phyloP scores from a whole-genome alignment of 2,797 vertebrate genomes.

The Pyrocephalus nanus region DNA sequence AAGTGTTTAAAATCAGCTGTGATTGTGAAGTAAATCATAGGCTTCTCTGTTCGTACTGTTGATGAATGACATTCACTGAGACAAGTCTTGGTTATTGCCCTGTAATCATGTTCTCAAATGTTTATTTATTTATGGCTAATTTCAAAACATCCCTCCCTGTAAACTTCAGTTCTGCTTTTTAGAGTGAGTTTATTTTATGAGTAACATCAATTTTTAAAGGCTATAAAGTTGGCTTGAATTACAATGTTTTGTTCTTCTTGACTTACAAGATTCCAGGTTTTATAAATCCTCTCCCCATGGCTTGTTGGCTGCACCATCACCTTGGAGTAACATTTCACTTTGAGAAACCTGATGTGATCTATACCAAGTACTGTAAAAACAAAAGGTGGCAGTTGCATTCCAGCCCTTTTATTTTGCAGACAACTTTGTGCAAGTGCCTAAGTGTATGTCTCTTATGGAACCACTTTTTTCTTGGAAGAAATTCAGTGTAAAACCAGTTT shows the following conservation, averaged over 20 bases:
- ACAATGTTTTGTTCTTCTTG: background rate
- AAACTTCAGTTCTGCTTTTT: background rate
- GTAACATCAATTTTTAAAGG: background rate
- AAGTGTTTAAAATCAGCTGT: background rate
- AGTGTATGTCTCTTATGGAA: background rate
- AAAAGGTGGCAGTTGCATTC: background rate
- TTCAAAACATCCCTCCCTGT: background rate
- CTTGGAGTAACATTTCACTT: background rate
- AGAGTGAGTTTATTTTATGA: background rate
- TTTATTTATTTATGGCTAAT: background rate
- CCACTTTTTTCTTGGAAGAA: background rate
- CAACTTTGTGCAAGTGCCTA: background rate
- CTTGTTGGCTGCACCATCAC: background rate
- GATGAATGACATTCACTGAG: background rate
- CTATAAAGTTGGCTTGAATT: background rate
- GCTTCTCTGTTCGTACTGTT: background rate
- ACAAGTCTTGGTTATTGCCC: background rate
- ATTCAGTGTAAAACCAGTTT: background rate
- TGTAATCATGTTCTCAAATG: background rate
- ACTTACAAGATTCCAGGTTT: background rate
- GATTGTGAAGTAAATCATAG: background rate
- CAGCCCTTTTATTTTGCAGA: background rate
- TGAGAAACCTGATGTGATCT: background rate
- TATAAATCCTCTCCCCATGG: background rate
- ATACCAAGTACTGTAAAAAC: background rate